Conservation (phyloP, 2,797 vertebrate genomes). For the Melanotaenia parkinsoni region DNA sequence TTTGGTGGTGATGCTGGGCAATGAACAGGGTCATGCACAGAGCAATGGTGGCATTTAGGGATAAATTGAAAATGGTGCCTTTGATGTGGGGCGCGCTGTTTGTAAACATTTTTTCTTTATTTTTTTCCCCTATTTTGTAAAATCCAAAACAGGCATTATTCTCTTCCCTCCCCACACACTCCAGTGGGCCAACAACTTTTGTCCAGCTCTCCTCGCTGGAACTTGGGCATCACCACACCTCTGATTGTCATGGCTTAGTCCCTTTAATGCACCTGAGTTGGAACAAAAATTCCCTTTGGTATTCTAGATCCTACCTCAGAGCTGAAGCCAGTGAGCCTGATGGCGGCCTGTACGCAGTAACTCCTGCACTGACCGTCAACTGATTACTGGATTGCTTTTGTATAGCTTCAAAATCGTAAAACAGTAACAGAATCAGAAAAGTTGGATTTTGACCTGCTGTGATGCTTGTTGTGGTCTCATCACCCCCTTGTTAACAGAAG, state of each 20-base stretch:
- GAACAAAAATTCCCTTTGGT: constrained; percentile 53
- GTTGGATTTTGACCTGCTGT: constrained; percentile 56
- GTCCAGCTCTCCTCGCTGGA: constrained; percentile 29
- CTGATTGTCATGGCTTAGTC: constrained; percentile 57
- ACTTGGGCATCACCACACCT: constrained; percentile 31
- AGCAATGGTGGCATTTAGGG: constrained; percentile 54
- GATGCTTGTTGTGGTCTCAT: constrained; percentile 50
- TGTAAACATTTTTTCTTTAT: constrained; percentile 53
- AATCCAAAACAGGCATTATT: constrained; percentile 36
- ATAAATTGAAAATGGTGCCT: constrained; percentile 76
- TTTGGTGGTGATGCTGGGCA: constrained; percentile 22
- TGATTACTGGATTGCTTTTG: constrained; percentile 61
- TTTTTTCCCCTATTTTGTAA: neutral
- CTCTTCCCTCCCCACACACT: constrained; percentile 23
- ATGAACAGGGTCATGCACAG: constrained; percentile 72
- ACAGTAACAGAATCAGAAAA: constrained; percentile 4
- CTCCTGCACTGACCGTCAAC: constrained; percentile 57
- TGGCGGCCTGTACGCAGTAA: constrained; percentile 34
- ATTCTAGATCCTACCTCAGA: constrained; percentile 71
- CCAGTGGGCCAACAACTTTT: constrained; percentile 46
- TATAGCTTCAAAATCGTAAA: constrained; percentile 40
- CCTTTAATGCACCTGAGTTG: constrained; percentile 63
- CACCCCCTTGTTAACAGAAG: constrained; percentile 46
- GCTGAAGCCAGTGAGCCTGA: constrained; percentile 61
- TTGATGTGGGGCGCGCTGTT: constrained; percentile 67